phyloP scores from a whole-genome alignment of 2,888 invertebrate species.

The Aromia moschata region DNA sequence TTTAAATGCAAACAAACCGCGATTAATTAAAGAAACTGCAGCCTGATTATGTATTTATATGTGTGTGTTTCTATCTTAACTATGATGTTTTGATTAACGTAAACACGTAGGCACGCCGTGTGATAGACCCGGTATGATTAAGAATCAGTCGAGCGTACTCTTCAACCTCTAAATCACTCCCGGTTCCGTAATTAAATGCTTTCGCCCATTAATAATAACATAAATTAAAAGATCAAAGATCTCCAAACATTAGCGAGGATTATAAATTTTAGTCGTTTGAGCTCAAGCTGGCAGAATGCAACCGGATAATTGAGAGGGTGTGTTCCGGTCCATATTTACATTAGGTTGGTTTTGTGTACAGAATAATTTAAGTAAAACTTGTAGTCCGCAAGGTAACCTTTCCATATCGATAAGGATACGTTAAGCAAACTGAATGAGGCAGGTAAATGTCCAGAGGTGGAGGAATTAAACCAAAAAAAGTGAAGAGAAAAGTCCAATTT shows the following conservation, averaged over 20 bases:
- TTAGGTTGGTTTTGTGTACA: too few relatives aligned
- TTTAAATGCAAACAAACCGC: neutral
- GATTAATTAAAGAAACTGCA: neutral
- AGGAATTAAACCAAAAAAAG: too few relatives aligned
- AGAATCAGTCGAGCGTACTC: slow-evolving; percentile 33
- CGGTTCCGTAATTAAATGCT: slow-evolving; percentile 43
- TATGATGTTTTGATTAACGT: slow-evolving; percentile 11
- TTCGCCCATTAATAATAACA: slow-evolving; percentile 46
- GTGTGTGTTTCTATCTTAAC: slow-evolving; percentile 1
- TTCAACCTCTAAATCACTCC: slow-evolving; percentile 41
- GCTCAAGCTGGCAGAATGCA: slow-evolving; percentile 32
- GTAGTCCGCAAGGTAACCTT: too few relatives aligned
- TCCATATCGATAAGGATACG: too few relatives aligned
- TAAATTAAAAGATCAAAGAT: slow-evolving; percentile 53
- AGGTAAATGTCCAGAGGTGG: too few relatives aligned
- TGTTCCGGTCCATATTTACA: too few relatives aligned
- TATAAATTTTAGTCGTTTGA: slow-evolving; percentile 32
- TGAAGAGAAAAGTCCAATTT: too few relatives aligned
- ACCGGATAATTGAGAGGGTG: slow-evolving; percentile 41
- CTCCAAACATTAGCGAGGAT: slow-evolving; percentile 37
- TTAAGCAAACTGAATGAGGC: too few relatives aligned
- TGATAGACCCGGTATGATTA: slow-evolving; percentile 34
- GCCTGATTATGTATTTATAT: neutral
- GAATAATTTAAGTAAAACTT: too few relatives aligned
- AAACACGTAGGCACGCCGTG: slow-evolving; percentile 6